Conservation (phyloP, 2,888 invertebrate genomes). For the Ichneumoninae sp. region DNA sequence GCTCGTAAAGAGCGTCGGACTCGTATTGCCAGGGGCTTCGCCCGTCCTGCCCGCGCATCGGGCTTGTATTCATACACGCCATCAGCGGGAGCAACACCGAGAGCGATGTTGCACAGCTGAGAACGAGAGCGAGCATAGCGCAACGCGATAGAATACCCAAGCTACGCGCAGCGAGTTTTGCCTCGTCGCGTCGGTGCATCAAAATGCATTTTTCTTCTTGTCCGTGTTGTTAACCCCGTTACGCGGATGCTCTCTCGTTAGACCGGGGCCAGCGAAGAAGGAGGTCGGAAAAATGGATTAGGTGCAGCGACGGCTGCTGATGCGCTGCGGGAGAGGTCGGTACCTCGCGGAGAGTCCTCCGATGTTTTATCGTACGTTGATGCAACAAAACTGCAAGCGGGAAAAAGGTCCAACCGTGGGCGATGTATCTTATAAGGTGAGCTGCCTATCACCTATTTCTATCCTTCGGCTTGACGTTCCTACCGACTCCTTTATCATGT, state of each 20-base stretch:
- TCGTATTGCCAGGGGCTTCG: conserved; percentile 35
- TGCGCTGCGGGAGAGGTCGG: conserved; percentile 8
- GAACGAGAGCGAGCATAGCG: conserved; percentile 23
- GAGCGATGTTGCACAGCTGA: conserved; percentile 12
- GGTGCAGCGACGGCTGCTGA: conserved; percentile 65
- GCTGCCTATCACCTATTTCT: conserved; percentile 30
- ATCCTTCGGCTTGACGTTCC: conserved; percentile 13
- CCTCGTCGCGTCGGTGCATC: conserved; percentile 67
- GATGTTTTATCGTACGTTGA: conserved; percentile 8
- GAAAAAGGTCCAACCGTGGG: conserved; percentile 31
- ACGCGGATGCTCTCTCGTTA: conserved; percentile 72
- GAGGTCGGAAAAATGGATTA: conserved; percentile 77
- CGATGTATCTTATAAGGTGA: conserved; percentile 15
- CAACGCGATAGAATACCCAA: conserved; percentile 1
- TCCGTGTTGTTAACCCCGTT: conserved; percentile 73
- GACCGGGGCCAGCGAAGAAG: conserved; percentile 62
- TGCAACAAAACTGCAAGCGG: conserved; percentile 11
- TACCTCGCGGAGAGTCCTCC: conserved; percentile 4
- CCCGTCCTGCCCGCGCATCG: background rate
- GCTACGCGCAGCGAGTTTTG: conserved; percentile 40
- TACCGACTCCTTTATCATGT: background rate
- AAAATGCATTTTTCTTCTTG: conserved; percentile 75
- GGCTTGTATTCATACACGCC: conserved; percentile 23
- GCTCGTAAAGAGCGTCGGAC: conserved; percentile 61
- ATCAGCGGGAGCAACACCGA: conserved; percentile 50